Base-by-base conservation (phyloP, 2,797 vertebrate species). In the Pipistrellus nathusii region DNA sequence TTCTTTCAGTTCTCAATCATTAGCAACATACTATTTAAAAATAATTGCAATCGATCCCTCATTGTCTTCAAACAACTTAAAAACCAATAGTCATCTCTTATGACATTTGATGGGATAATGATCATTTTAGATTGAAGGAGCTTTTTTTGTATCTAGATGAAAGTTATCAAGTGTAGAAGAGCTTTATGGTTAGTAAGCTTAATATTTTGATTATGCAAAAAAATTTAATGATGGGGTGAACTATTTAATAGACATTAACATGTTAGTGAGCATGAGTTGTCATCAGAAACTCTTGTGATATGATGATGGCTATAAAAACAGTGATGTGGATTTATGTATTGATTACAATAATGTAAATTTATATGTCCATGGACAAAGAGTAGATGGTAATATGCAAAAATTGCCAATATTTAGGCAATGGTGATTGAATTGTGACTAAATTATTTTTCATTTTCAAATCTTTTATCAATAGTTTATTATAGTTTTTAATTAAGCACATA, bases 1-100 rank as follows among this genome's bases (percentile, higher is more conserved):
- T 94, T 64, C 92, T 94, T 93, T 91, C 90, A 68, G 25, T 93
- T 95, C 59, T 95, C 78, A 85, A 59, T 94, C 89, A 92, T 35
- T 88, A 82, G 30, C 32, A 86, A 97, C 97, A 44, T 96, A 95
- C 97, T 97, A 94, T 97, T 97, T 32, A 95, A 97, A 97, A 66
- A 2, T 84, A 81, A 91, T 97, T 94, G 30, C n/a, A 75, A 38
- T 86, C 17, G 73, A 8, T 9, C 20, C 53, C n/a, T 2, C 76
- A 10, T 53, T 96, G 71, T 57, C 35, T 94, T 68, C 48, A 85
- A 13, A 5, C 38, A 90, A 81, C 88, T 95, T 85, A 46, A 93
- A 95, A 96, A 59, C 20, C 23, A 17, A 44, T 77, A 94, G 48
- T 15, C 38, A 9, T 46, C 5, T 81, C 41, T 95, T 75, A 32